Conservation (phyloP, 2,113 vertebrate genomes). For the Struthio camelus region DNA sequence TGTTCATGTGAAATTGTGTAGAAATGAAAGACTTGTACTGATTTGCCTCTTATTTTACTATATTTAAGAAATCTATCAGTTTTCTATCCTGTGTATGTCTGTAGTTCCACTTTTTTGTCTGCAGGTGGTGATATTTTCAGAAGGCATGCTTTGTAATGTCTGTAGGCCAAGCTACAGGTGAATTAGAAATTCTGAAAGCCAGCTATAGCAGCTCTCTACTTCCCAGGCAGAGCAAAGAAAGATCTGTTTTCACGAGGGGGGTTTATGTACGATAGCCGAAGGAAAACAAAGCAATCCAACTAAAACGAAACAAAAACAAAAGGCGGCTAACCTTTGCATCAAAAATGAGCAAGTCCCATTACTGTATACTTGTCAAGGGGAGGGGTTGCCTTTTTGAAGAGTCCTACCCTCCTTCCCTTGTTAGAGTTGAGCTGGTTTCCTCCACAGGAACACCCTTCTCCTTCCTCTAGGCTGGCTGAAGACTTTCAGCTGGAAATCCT, state of each 20-base stretch:
- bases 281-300: neutral
- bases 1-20: neutral
- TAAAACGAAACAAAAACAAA: neutral
- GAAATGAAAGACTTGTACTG: neutral
- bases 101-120: neutral
- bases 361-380: neutral
- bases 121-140: neutral
- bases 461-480: conserved; percentile 2
- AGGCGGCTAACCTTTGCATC: neutral
- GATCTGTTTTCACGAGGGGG: rapidly evolving
- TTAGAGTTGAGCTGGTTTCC: neutral
- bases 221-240: neutral
- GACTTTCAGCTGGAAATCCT: conserved; percentile 23
- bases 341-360: neutral
- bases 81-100: neutral
- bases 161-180: neutral
- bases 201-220: neutral
- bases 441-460: neutral
- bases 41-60: neutral
- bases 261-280: neutral
- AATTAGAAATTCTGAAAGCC: neutral
- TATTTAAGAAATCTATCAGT: neutral
- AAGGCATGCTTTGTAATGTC: neutral
- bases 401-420: neutral
- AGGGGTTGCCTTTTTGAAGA: neutral